These are phyloP conservation scores for Tachysurus vachellii DNA, from an alignment of 2,113 vertebrate genomes.

Conservation along the genomic window DNA sequence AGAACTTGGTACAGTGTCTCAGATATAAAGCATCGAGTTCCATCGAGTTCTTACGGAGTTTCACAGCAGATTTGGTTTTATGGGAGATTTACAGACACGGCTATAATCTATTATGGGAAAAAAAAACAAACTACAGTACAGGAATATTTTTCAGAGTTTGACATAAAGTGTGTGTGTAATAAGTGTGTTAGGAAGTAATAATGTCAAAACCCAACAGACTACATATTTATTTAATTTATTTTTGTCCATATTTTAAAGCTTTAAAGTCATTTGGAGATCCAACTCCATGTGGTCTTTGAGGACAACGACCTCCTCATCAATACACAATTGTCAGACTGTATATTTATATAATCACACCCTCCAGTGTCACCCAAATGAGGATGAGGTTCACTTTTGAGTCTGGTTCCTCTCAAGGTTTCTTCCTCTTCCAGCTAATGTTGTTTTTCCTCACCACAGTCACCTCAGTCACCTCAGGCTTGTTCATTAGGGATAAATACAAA, in stretches of 20 bases:
- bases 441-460: no score
- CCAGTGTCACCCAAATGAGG: no score
- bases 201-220: neutral
- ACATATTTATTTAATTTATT: neutral
- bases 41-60: neutral
- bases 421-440: no score
- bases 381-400: no score
- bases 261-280: neutral
- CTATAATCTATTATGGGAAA: neutral
- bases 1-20: constrained; percentile 38
- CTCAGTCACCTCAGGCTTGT: no score
- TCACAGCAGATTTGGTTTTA: neutral
- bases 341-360: no score
- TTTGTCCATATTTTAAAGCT: neutral
- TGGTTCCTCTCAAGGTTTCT: no score
- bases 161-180: neutral
- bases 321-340: no score
- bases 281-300: no score
- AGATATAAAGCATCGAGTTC: constrained; percentile 13
- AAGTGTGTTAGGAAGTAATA: neutral
- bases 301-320: no score
- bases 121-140: neutral
- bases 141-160: neutral
- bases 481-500: no score
- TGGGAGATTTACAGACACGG: neutral